These are phyloP conservation scores for Coremacera marginata DNA, from an alignment of 2,888 invertebrate species.

Conservation along the genomic window DNA sequence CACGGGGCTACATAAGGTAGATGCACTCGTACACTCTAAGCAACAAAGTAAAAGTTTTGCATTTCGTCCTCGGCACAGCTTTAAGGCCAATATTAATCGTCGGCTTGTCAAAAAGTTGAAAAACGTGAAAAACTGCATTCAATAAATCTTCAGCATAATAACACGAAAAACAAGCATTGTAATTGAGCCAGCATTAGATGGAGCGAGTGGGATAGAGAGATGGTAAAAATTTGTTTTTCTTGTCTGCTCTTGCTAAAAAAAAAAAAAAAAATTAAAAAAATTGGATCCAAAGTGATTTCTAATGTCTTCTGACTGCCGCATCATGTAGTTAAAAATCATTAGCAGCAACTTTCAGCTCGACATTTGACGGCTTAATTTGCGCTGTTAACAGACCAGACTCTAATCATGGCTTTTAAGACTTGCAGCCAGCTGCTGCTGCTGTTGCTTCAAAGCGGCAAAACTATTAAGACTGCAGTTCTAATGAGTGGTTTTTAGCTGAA, in stretches of 20 bases:
- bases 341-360: background rate
- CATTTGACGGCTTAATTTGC: slow-evolving; percentile 18
- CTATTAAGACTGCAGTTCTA: background rate
- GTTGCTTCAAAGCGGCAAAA: background rate
- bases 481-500: slow-evolving; percentile 27
- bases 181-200: background rate
- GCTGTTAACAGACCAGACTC: background rate
- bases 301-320: slow-evolving; percentile 3
- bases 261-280: background rate
- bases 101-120: background rate
- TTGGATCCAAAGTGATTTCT: slow-evolving; percentile 20
- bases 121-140: slow-evolving; percentile 7
- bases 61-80: background rate
- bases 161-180: background rate
- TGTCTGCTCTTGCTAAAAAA: background rate
- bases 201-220: background rate
- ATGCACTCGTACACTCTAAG: background rate
- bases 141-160: background rate
- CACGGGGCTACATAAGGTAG: background rate
- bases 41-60: background rate
- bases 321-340: background rate
- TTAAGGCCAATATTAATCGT: background rate
- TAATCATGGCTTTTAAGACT: background rate
- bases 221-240: too few relatives aligned
- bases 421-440: too few relatives aligned